Percentiles rank a stretch among this genome's conserved stretches.
These are phyloP conservation scores for Trialeurodes vaporariorum DNA, from an alignment of 1,140 invertebrate species.

Conservation along the genomic window DNA sequence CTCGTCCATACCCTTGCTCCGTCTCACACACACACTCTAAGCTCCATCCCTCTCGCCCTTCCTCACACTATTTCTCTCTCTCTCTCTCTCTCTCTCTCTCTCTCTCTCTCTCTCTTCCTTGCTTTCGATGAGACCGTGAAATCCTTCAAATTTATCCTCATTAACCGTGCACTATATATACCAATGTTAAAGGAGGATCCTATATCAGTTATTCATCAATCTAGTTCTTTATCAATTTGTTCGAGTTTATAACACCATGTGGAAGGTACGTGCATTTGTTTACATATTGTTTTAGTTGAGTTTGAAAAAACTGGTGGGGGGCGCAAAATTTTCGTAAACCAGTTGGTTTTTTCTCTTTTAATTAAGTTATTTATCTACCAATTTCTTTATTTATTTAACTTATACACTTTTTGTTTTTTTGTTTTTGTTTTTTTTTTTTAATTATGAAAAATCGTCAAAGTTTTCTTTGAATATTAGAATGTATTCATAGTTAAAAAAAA, in stretches of 20 bases:
- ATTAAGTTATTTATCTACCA: too few species aligned
- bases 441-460: too few species aligned
- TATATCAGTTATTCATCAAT: background rate
- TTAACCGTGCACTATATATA: background rate
- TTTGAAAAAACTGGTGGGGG: too few species aligned
- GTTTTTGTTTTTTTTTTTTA: background rate
- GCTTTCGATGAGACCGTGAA: background rate
- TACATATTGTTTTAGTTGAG: background rate
- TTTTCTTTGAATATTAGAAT: too few species aligned
- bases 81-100: too few species aligned
- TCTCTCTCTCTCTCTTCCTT: too few species aligned
- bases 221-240: background rate
- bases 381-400: background rate
- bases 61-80: too few species aligned
- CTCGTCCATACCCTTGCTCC: too few species aligned
- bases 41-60: too few species aligned
- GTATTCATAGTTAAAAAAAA: too few species aligned
- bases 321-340: background rate
- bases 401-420: background rate
- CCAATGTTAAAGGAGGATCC: background rate
- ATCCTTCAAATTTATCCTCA: background rate
- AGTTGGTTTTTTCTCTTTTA: background rate
- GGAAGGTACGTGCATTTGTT: background rate
- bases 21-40: too few species aligned
- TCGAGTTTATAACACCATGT: background rate